A percentile compares a stretch with the other conserved stretches of the same genome.
Conservation (phyloP, 2,797 vertebrate genomes). For the Tympanoctomys barrerae region DNA sequence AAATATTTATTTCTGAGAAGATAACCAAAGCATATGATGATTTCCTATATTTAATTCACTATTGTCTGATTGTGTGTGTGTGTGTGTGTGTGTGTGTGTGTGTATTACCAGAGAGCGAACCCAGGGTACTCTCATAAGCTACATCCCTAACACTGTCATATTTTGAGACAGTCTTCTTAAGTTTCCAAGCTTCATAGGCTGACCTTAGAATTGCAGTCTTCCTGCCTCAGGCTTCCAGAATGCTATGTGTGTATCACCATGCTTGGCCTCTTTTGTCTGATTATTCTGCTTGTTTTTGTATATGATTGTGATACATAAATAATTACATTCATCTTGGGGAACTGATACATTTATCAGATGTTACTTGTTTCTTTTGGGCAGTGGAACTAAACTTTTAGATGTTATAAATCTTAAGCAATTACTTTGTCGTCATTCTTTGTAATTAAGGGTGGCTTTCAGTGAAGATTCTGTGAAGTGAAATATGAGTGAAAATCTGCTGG, state of each 20-base stretch:
- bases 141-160: background rate
- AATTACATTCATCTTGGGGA: background rate
- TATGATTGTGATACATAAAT: background rate
- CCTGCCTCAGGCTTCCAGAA: background rate
- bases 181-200: background rate
- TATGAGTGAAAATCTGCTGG: background rate
- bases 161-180: background rate
- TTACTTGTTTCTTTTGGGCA: background rate
- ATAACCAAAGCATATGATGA: background rate
- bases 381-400: background rate
- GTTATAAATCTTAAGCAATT: background rate
- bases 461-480: background rate
- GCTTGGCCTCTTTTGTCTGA: background rate
- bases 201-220: background rate
- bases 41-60: constrained; percentile 2
- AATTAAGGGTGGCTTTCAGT: constrained; percentile 15
- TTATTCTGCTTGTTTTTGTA: background rate
- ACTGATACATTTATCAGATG: background rate
- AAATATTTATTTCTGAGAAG: constrained; percentile 25
- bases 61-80: background rate
- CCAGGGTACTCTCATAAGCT: background rate
- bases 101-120: background rate
- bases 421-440: background rate
- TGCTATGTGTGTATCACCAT: background rate
- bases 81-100: background rate